Evolutionary conservation across 2,888 invertebrate genomes (phyloP), one percentile per base, ranked within the genome.

Genomic region (Xylocampa areola): DNA sequence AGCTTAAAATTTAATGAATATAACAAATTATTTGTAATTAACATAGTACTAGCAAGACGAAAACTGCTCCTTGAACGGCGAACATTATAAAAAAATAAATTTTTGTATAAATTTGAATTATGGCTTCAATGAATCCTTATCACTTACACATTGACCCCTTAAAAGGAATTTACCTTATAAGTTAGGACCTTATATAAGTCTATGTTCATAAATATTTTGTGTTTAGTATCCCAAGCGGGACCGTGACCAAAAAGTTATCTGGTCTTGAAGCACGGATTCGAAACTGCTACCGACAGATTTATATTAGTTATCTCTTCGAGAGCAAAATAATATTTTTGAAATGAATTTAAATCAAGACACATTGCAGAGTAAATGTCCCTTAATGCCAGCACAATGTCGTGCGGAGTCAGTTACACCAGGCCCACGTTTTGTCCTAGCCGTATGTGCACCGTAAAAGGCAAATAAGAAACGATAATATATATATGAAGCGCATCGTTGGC

Each of bases 131-230:
- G n/a, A n/a, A n/a, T n/a, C n/a, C n/a, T n/a, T n/a, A n/a, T n/a
- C n/a, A n/a, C n/a, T n/a, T n/a, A n/a, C n/a, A n/a, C n/a, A n/a
- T n/a, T n/a, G n/a, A n/a, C n/a, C n/a, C n/a, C n/a, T n/a, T n/a
- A n/a, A n/a, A n/a, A n/a, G n/a, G n/a, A n/a, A n/a, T n/a, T n/a
- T n/a, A n/a, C n/a, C n/a, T n/a, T n/a, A n/a, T n/a, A n/a, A n/a
- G n/a, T n/a, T n/a, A n/a, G n/a, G n/a, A n/a, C n/a, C n/a, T n/a
- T n/a, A n/a, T n/a, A n/a, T n/a, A n/a, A n/a, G n/a, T n/a, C 11
- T 6, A 16, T 5, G 10, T 14, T 45, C 37, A 54, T 47, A 30
- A 27, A 49, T 50, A 8, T 32, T 39, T 40, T 8, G 7, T 35
- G 13, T 27, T 58, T 32, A n/a, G 8, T 7, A 39, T 14, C n/a